These are phyloP conservation scores for Nomada goodeniana DNA, from an alignment of 2,888 invertebrate genomes.

Conservation along the genomic window DNA sequence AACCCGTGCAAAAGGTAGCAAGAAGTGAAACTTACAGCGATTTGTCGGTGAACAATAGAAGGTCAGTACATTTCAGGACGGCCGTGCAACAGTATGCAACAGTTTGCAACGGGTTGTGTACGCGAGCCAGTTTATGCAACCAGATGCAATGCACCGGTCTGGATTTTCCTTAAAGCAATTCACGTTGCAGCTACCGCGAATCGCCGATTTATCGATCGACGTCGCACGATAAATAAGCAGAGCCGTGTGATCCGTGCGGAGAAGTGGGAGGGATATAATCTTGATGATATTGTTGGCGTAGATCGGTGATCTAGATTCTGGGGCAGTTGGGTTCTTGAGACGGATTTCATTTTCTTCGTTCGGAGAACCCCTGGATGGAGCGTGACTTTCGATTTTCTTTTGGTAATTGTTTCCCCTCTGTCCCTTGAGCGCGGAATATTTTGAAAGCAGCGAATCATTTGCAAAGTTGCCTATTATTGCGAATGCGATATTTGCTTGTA, in stretches of 20 bases:
- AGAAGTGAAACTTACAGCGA: conserved; percentile 63
- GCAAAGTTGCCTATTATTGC: too few relatives aligned
- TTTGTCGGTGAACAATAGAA: conserved; percentile 76
- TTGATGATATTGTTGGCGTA: background rate
- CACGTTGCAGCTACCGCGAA: background rate
- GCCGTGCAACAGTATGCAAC: conserved; percentile 37
- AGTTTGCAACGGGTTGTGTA: background rate
- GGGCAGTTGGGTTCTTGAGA: background rate
- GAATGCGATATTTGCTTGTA: too few relatives aligned
- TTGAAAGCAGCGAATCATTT: too few relatives aligned
- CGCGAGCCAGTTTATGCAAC: conserved; percentile 50
- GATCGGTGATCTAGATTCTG: background rate
- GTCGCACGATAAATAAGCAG: background rate
- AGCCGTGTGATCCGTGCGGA: background rate
- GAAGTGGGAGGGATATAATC: too few relatives aligned
- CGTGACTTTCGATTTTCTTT: too few relatives aligned
- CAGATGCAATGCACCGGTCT: conserved; percentile 38
- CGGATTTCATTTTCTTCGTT: background rate
- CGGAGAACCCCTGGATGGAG: too few relatives aligned
- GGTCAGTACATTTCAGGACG: conserved; percentile 74
- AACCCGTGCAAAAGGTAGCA: conserved; percentile 59
- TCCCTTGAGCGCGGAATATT: too few relatives aligned
- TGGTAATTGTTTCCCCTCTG: too few relatives aligned
- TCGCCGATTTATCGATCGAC: background rate
- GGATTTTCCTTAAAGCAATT: conserved; percentile 38